These are phyloP conservation scores for Euclidia mi DNA, from an alignment of 2,888 invertebrate species.

Conservation along the genomic window DNA sequence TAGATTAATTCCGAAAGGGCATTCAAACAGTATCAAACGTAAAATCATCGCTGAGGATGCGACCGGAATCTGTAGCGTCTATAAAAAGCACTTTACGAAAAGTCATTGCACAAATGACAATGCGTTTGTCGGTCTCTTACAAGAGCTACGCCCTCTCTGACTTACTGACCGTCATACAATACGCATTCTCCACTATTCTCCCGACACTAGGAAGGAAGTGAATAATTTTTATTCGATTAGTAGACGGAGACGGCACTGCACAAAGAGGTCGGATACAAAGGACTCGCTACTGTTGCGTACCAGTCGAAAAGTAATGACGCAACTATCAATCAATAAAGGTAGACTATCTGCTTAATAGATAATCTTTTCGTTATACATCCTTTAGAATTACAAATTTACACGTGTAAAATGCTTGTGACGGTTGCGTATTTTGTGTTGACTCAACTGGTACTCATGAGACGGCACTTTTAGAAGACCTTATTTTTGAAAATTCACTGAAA, in stretches of 20 bases:
- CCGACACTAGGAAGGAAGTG: conserved; percentile 76
- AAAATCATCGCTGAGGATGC: neutral
- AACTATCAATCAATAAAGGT: conserved; percentile 46
- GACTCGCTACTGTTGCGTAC: conserved; percentile 64
- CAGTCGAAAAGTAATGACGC: conserved; percentile 51
- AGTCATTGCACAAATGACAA: conserved; percentile 51
- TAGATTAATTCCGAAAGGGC: no score
- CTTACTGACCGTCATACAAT: conserved; percentile 58
- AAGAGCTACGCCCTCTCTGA: conserved; percentile 64
- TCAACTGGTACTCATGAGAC: no score
- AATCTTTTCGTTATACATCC: conserved; percentile 7
- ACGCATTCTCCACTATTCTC: conserved; percentile 54
- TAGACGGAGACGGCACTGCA: conserved; percentile 53
- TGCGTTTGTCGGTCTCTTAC: conserved; percentile 63
- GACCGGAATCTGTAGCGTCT: conserved; percentile 4
- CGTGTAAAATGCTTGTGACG: neutral
- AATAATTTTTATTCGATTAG: conserved; percentile 82
- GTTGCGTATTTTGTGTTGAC: neutral
- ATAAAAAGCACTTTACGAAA: conserved; percentile 26
- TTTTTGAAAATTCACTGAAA: no score
- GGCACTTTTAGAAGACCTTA: no score
- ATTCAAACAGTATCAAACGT: neutral
- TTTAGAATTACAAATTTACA: neutral
- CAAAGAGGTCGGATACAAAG: conserved; percentile 63
- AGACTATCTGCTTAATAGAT: conserved; percentile 10